Conservation (phyloP, 2,888 invertebrate species). For the Acleris cristana region DNA sequence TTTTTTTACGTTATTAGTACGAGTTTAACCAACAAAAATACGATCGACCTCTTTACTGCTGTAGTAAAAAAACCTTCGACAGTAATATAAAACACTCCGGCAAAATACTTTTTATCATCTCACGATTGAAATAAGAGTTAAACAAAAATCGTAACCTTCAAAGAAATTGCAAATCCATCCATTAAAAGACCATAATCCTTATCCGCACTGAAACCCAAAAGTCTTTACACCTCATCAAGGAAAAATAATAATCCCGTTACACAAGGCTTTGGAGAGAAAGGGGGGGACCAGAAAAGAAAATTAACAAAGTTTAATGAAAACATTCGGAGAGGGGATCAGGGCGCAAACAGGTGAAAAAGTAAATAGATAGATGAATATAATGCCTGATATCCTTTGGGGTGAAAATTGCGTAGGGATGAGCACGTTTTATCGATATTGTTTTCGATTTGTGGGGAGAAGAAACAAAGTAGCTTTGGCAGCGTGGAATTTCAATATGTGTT, state of each 20-base stretch:
- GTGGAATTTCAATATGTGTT: too few relatives aligned
- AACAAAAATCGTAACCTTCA: conserved; percentile 8
- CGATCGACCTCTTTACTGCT: too few relatives aligned
- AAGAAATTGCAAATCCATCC: conserved; percentile 16
- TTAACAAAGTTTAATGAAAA: conserved; percentile 78
- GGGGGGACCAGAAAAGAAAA: conserved; percentile 52
- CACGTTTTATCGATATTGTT: conserved; percentile 33
- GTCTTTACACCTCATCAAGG: conserved; percentile 44
- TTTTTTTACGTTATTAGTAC: too few relatives aligned
- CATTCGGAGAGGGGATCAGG: conserved; percentile 49
- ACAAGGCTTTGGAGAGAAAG: conserved; percentile 34
- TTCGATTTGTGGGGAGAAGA: too few relatives aligned
- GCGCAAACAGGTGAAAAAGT: conserved; percentile 61
- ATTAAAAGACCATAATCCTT: conserved; percentile 12
- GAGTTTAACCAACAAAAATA: too few relatives aligned
- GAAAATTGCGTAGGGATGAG: conserved; percentile 40
- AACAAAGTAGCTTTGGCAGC: too few relatives aligned
- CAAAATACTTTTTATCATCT: background rate
- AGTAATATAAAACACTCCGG: background rate
- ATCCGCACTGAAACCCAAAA: conserved; percentile 8
- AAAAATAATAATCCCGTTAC: conserved; percentile 52
- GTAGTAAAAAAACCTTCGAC: background rate
- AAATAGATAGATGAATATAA: conserved; percentile 56
- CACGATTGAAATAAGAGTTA: background rate
- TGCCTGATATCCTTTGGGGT: conserved; percentile 44